Conservation (phyloP, 2,888 invertebrate species). For the Lapara coniferarum region DNA sequence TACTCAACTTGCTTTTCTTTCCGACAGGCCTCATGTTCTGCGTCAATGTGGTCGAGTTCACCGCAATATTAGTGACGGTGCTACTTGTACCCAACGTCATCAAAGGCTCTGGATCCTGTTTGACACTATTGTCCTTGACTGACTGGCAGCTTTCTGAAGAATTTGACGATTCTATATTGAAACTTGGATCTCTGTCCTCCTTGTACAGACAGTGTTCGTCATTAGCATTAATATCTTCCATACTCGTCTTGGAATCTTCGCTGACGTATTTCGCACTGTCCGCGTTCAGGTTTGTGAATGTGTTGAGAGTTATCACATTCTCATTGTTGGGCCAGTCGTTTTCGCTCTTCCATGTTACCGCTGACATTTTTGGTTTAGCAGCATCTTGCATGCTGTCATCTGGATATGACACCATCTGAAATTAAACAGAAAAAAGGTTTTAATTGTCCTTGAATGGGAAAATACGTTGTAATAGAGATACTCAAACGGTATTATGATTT, state of each 20-base stretch:
- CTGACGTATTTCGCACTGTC: conserved; percentile 73
- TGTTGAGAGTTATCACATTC: conserved; percentile 68
- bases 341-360: conserved; percentile 74
- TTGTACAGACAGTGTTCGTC: conserved; percentile 78
- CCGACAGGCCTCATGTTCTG: conserved; percentile 60
- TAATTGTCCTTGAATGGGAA: background rate
- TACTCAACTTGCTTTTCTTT: conserved; percentile 71
- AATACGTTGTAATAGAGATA: too few species aligned
- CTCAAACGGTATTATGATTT: too few species aligned
- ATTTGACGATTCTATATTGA: conserved; percentile 79
- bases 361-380: conserved; percentile 76
- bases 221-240: conserved; percentile 76
- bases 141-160: conserved; percentile 80
- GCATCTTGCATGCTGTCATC: conserved; percentile 76
- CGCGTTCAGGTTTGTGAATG: conserved; percentile 64
- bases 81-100: conserved; percentile 65
- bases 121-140: conserved; percentile 68
- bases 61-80: conserved; percentile 54
- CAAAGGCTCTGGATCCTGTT: conserved; percentile 64
- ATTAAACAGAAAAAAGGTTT: conserved; percentile 13
- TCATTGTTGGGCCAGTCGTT: conserved; percentile 71
- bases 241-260: conserved; percentile 77
- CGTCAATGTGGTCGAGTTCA: conserved; percentile 62
- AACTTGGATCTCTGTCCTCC: conserved; percentile 77
- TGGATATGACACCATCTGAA: conserved; percentile 73